Base-by-base conservation (phyloP, 2,797 vertebrate species). In the Delichon dasypus region DNA sequence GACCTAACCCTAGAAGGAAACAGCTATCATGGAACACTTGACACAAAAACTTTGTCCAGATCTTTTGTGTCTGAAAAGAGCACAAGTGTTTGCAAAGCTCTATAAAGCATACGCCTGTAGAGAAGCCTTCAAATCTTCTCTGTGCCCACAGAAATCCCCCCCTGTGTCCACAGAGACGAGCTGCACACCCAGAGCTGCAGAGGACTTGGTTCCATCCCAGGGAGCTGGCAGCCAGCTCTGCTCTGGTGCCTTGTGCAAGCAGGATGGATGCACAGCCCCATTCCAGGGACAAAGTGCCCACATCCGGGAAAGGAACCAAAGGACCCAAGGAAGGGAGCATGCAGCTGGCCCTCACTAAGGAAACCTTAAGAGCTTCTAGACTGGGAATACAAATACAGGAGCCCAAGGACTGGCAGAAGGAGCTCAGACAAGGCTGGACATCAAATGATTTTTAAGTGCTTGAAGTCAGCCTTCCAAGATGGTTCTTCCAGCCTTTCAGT, bases 141-240 rank as follows among this genome's bases (percentile, higher is more conserved):
- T 42, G 47, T 34, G 74, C 58, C 62, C 60, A 55, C 68, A 36
- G 1, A 38, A 38, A 38, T 38, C 38, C 38, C 38, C 38, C 11
- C 38, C n/a, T 40, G 47, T 38, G 74, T 58, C 62, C 60, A 55
- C 68, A 36, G 1, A 38, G 36, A 72, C 75, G 51, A 88, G 48
- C 11, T 72, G n/a, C 22, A 55, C 58, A 4, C 36, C 61, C 65
- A 42, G n/a, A 71, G 57, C 36, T 27, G 45, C 51, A 18, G 42
- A 58, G 2, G 10, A 30, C 5, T 23, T 7, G 30, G 9, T 6
- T 38, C 53, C 58, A 65, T 2, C 67, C 34, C 0, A 0, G 3
- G 30, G 13, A 64, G n/a, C 3, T 36, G 45, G 58, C 25, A 61
- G 53, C 11, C 4, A 91, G 53, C 38, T 25, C 38, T 19, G 40